Base-by-base conservation (phyloP, 2,113 vertebrate species). In the Australoheros scitulus region DNA sequence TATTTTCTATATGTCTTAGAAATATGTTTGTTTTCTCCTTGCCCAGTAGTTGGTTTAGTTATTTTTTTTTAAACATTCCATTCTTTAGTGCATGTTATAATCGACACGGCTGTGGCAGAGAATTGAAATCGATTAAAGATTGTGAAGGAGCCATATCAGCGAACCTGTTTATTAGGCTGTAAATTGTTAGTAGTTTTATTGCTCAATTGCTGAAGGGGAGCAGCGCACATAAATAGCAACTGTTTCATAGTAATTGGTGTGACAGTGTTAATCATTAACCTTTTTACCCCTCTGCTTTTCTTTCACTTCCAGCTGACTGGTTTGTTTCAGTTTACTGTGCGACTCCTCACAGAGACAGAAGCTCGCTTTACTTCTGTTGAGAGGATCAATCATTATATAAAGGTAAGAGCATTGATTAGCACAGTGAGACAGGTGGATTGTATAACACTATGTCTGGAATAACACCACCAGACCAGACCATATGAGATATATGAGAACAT, bases 291-390 rank as follows among this genome's bases (percentile, higher is more conserved):
- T 56, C 24, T 87, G 34, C 34, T 81, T 80, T 52, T 79, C 41
- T 59, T 26, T 79, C 58, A 55, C 77, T 79, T 87, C 38, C 89
- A 97, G 96, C 91, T 97, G 65, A 96, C 94, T 17, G 96, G 96
- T 68, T 89, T 97, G 78, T 96, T 97, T 83, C 96, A 97, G 92
- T 96, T 96, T 65, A 97, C 96, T 1, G 92, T 96, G 86, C 94
- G 96, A 38, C 93, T 97, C 38, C 93, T 96, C 81, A 87, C 95
- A 13, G 96, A 97, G 92, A 95, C 95, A 1, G 96, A 97, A 89
- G 96, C 96, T 85, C 95, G 95, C 5, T 97, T 97, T 88, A 97
- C 96, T 17, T 97, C 96, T 38, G 96, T 97, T n/a, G 96, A 97
- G 85, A 94, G 96, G 90, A 97, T 97, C 89, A 92, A 94, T 92